Percentiles rank a stretch among this genome's conserved stretches.
These are phyloP conservation scores for Drosophila pseudoobscura DNA, from an alignment of 1,140 invertebrate genomes.

Conservation along the genomic window DNA sequence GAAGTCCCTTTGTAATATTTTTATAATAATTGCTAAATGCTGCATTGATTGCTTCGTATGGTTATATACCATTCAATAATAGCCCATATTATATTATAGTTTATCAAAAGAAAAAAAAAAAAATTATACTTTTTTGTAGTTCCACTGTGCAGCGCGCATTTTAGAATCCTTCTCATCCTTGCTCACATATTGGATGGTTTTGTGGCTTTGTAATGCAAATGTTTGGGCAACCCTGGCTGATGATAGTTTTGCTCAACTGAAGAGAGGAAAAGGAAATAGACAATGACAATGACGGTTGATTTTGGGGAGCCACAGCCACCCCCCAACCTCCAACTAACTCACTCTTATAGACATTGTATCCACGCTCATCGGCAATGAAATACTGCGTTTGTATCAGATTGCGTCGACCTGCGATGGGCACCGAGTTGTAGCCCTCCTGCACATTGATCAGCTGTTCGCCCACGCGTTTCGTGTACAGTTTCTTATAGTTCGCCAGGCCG, in stretches of 20 bases:
- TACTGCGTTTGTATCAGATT: constrained; percentile 62
- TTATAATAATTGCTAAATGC: no score
- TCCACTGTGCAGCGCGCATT: constrained; percentile 26
- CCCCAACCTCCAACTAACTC: constrained; percentile 17
- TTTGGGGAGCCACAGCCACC: background rate
- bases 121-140: background rate
- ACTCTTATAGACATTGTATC: constrained; percentile 70
- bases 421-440: constrained; percentile 71
- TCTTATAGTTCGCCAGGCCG: constrained; percentile 69
- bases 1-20: no score
- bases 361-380: constrained; percentile 71
- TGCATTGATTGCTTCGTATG: no score
- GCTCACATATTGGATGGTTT: constrained; percentile 35
- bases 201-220: constrained; percentile 31
- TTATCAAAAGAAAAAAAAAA: background rate
- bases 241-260: constrained; percentile 44
- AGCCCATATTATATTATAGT: background rate
- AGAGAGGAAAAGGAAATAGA: background rate
- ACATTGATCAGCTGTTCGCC: constrained; percentile 53
- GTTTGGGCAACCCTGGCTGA: constrained; percentile 16
- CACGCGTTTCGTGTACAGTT: constrained; percentile 50
- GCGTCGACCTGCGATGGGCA: constrained; percentile 46
- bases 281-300: constrained; percentile 11
- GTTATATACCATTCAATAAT: no score
- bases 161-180: constrained; percentile 1